Conservation (phyloP, 2,888 invertebrate genomes). For the Leptinotarsa haldemani region DNA sequence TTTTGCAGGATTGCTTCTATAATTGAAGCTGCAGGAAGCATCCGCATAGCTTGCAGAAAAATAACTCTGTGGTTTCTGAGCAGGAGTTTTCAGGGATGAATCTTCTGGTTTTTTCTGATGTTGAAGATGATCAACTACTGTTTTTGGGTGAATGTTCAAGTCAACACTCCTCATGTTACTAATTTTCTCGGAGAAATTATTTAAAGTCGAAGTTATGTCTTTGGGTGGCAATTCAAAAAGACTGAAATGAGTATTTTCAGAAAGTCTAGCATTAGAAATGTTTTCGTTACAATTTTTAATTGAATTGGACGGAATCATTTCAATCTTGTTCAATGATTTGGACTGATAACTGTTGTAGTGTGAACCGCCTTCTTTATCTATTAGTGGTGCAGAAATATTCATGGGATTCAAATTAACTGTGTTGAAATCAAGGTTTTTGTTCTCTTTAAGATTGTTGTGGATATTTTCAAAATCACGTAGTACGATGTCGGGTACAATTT, state of each 20-base stretch:
- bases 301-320: neutral
- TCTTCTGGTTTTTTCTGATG: constrained; percentile 5
- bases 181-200: neutral
- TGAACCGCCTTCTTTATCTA: constrained; percentile 12
- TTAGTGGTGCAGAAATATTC: neutral
- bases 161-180: constrained; percentile 4
- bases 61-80: constrained; percentile 37
- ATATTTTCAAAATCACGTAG: neutral
- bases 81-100: neutral
- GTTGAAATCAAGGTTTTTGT: neutral
- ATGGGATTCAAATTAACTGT: neutral
- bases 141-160: constrained; percentile 8
- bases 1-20: constrained; percentile 31
- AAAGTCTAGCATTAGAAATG: neutral
- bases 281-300: constrained; percentile 6
- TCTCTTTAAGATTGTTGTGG: constrained; percentile 1
- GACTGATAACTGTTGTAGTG: constrained; percentile 16
- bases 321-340: constrained; percentile 8
- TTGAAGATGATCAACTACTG: constrained; percentile 2
- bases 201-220: neutral
- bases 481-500: neutral
- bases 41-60: constrained; percentile 34
- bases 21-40: constrained; percentile 28
- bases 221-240: constrained; percentile 13
- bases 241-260: constrained; percentile 21